phyloP scores from a whole-genome alignment of 2,113 vertebrate species.

The Pungitius pungitius region DNA sequence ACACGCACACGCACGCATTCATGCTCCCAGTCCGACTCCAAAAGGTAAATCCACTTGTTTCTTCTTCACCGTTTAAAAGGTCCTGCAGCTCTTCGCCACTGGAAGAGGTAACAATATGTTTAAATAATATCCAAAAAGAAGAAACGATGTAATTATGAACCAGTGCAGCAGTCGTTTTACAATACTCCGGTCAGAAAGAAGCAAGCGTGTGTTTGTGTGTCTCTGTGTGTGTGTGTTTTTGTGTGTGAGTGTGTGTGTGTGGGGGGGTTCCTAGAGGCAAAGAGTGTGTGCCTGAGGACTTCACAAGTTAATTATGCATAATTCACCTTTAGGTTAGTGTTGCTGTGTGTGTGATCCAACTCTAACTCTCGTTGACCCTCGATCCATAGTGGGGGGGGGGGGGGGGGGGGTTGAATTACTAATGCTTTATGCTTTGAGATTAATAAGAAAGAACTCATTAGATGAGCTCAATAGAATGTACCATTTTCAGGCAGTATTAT shows the following conservation, averaged over 20 bases:
- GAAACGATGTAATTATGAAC: constrained; percentile 4
- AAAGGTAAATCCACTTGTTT: not conserved
- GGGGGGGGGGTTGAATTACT: too few species aligned
- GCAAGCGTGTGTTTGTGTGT: not conserved
- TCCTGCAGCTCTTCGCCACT: not conserved
- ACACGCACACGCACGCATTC: not conserved
- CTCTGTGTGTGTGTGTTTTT: not conserved
- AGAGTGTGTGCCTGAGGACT: not conserved
- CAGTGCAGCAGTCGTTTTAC: constrained; percentile 3
- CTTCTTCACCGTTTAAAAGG: constrained; percentile 1
- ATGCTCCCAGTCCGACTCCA: not conserved
- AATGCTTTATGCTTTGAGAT: constrained; percentile 49
- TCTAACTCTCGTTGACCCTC: constrained; percentile 3
- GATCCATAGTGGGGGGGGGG: too few species aligned
- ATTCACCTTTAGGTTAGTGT: constrained; percentile 1
- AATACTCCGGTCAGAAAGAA: constrained; percentile 15
- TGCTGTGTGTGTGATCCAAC: not conserved
- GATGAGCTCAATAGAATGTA: constrained; percentile 47
- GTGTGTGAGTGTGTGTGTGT: too few species aligned
- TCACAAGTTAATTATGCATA: constrained; percentile 31
- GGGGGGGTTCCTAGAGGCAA: not conserved
- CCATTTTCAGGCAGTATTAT: constrained; percentile 40
- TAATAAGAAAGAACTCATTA: not conserved
- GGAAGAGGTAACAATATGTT: not conserved
- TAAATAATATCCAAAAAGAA: not conserved